Conservation (phyloP, 2,113 vertebrate species). For the Saccopteryx bilineata region DNA sequence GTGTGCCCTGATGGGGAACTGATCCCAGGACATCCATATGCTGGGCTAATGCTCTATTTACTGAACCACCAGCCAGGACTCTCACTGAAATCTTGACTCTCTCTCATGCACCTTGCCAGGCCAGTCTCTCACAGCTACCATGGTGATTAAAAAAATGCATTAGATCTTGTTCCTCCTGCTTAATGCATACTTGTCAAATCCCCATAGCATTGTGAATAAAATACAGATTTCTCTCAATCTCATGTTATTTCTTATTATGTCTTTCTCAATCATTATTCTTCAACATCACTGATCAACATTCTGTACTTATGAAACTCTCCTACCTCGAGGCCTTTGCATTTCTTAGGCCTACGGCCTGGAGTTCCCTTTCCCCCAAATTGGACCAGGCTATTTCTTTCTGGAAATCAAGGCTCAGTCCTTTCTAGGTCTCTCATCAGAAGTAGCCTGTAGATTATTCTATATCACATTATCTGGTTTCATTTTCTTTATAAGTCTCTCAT, state of each 20-base stretch:
- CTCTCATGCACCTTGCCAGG: rapidly evolving
- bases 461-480: neutral
- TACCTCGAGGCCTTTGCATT: neutral
- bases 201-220: neutral
- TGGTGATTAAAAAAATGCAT: neutral
- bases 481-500: neutral
- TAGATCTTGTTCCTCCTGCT: neutral
- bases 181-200: conserved; percentile 6
- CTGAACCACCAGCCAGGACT: neutral
- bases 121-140: neutral
- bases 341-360: neutral
- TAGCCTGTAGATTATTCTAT: neutral
- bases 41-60: too few relatives aligned
- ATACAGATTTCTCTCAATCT: neutral
- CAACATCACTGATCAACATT: neutral
- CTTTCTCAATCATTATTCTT: neutral
- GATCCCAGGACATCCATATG: too few relatives aligned
- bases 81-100: neutral
- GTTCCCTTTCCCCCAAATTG: neutral
- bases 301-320: neutral
- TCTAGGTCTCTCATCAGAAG: neutral
- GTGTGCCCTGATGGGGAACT: too few relatives aligned
- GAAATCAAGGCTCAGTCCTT: neutral
- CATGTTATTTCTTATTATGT: neutral
- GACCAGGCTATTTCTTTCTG: neutral